Base-by-base conservation (phyloP, 2,113 vertebrate genomes). In the Oreochromis aureus region DNA sequence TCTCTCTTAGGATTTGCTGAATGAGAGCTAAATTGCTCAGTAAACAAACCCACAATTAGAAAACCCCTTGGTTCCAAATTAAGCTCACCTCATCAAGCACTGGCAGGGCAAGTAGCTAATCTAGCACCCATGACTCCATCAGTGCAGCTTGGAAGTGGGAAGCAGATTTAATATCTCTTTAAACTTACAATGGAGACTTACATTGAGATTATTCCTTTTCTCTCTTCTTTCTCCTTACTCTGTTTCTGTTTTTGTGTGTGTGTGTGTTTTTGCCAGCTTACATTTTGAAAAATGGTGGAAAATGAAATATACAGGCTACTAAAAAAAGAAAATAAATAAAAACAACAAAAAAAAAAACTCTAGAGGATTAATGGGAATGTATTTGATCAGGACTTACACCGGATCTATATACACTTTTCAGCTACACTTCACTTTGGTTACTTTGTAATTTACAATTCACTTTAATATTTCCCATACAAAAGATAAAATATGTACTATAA, bases 1-100 rank as follows among this genome's bases (percentile, higher is more conserved):
- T 89, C 93, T 90, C 91, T 92, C 87, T 91, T 81, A 87, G 91
- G 82, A 84, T 87, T 93, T 66, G 83, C 10, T 90, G 84, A 87
- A 34, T 76, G 56, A 48, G 59, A 86, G 73, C 4, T 30, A 84
- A 83, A 89, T 54, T 87, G 46, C 73, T 83, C 39, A 76, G 85
- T 63, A 88, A 90, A 92, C 55, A 91, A 91, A 84, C 36, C 12
- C 12, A 46, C 81, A 89, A 89, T 92, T 89, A 90, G 71, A 91
- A 73, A 44, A 2, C 24, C 56, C 79, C 22, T 41, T 10, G 27
- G 56, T 71, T 86, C 27, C 81, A 87, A 86, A 59, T 86, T 82
- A 80, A 85, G 30, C 15, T 92, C 11, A 89, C 48, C 39, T 89
- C 27, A 3, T 81, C 54, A 53, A 81, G 73, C 73, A 18, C 6